phyloP scores from a whole-genome alignment of 2,888 invertebrate genomes.

The Dendrolimus houi region DNA sequence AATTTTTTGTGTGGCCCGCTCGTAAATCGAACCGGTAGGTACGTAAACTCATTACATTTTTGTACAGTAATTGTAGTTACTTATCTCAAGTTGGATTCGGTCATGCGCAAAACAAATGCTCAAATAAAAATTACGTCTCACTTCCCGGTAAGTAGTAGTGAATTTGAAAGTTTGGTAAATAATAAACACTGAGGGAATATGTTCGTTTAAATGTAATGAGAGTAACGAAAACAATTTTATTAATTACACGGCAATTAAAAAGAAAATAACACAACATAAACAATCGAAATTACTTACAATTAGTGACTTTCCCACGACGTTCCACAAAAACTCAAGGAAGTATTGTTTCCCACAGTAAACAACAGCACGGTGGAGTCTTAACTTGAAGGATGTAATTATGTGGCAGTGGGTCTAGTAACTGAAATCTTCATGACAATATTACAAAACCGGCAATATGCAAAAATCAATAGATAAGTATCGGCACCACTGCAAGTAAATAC shows the following conservation, averaged over 20 bases:
- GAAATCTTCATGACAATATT: conserved; percentile 58
- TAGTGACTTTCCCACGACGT: conserved; percentile 49
- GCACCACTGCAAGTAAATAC: conserved; percentile 52
- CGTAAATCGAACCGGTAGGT: conserved; percentile 66
- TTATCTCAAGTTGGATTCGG: conserved; percentile 7
- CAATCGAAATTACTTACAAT: conserved; percentile 33
- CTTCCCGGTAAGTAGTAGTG: background rate
- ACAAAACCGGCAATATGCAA: conserved; percentile 64
- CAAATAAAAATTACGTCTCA: background rate
- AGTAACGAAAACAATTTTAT: background rate
- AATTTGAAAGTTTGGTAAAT: conserved; percentile 4
- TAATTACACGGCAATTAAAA: background rate
- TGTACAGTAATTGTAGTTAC: conserved; percentile 1
- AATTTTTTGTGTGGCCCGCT: conserved; percentile 63
- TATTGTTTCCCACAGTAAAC: conserved; percentile 30
- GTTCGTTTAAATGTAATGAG: background rate
- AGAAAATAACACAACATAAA: conserved; percentile 1
- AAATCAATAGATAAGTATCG: conserved; percentile 61
- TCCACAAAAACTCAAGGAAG: conserved; percentile 35
- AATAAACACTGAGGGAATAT: conserved; percentile 13
- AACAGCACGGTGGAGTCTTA: conserved; percentile 14
- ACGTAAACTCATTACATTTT: conserved; percentile 32
- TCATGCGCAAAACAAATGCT: background rate
- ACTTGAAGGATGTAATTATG: conserved; percentile 19
- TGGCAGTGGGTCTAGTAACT: conserved; percentile 21